Evolutionary conservation across 2,888 invertebrate genomes (phyloP), one percentile per base, ranked within the genome.

Genomic region (Atethmia centrago): DNA sequence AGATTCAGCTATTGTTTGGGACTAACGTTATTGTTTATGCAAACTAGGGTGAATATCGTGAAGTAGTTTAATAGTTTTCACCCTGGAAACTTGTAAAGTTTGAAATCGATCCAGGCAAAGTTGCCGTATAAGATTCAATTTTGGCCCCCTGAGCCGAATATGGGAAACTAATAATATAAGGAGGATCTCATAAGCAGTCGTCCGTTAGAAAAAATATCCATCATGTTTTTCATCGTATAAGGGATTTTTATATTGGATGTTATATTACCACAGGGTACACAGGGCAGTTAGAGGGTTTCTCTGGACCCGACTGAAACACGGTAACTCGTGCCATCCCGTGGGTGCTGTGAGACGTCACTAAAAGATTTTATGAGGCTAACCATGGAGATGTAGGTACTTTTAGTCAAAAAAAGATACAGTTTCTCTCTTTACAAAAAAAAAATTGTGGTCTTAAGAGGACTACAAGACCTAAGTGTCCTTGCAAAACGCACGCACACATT

Each of bases 131-230:
- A 56, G 71, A 80, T 70, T 74, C 62, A 77, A 77, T 84, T 75
- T 81, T 61, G 53, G 61, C 31, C 36, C 51, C 61, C 71, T n/a
- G 53, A 73, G 71, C 36, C 63, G 16, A 64, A 74, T 73, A 79
- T 83, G 59, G 56, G 61, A 80, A 84, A 73, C 69, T 83, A 75
- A 83, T 85, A 82, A 70, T 72, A 58, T 68, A 31, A 62, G 68
- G 16, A 69, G 25, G 21, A 78, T 56, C 63, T 61, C 65, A 74
- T 79, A 82, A 74, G 74, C 51, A 74, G 51, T 36, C 55, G 55
- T 28, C 72, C 31, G 74, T 72, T 79, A 67, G 58, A 69, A 85
- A 72, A 82, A 80, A 82, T 85, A 79, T 79, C 55, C 65, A 31
- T 59, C 71, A 51, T 58, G 72, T 75, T 77, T 82, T 82, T 76